These are phyloP conservation scores for Euplexia lucipara DNA, from an alignment of 2,888 invertebrate genomes.

Conservation along the genomic window DNA sequence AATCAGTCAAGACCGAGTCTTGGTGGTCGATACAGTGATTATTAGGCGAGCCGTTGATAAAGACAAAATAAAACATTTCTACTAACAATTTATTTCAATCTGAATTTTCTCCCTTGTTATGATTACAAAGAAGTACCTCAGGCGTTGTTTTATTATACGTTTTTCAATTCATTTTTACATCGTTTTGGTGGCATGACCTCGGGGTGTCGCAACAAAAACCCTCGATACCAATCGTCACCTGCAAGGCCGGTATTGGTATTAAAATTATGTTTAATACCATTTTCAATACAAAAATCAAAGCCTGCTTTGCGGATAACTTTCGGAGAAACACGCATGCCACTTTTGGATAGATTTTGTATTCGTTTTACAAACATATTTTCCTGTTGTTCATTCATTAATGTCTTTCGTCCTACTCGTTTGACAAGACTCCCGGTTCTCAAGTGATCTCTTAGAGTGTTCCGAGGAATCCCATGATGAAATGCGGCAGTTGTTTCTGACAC, in stretches of 20 bases:
- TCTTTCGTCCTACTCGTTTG: background rate
- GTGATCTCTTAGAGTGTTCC: background rate
- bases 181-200: background rate
- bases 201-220: conserved; percentile 3
- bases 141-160: too few species aligned
- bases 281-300: conserved; percentile 3
- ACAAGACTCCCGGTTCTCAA: background rate
- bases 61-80: too few species aligned
- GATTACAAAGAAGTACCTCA: too few species aligned
- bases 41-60: too few species aligned
- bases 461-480: background rate
- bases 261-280: conserved; percentile 20
- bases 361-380: background rate
- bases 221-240: conserved; percentile 7
- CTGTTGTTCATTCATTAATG: background rate
- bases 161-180: background rate
- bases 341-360: background rate
- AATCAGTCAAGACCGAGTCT: too few species aligned
- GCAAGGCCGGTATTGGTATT: conserved; percentile 13
- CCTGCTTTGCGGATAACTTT: background rate
- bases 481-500: background rate
- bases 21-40: too few species aligned
- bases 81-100: too few species aligned
- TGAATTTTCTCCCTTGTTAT: too few species aligned
- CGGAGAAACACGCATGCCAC: too few species aligned